These are phyloP conservation scores for Thymelicus lineola DNA, from an alignment of 2,888 invertebrate genomes.

Conservation along the genomic window DNA sequence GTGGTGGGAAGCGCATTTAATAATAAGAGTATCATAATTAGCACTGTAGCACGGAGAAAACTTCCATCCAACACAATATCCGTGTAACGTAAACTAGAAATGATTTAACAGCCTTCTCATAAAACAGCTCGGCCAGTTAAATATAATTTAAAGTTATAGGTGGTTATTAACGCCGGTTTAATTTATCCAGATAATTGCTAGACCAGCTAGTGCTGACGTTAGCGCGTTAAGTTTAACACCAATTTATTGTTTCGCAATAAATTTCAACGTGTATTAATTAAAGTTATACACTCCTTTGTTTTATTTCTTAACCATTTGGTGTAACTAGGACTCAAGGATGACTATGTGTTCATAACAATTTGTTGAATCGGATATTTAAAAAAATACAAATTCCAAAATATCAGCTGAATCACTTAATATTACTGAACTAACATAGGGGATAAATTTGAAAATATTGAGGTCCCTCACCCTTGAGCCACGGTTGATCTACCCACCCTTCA, in stretches of 20 bases:
- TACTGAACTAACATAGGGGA: too few species aligned
- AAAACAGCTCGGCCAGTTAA: background rate
- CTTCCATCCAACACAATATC: background rate
- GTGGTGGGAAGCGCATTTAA: too few species aligned
- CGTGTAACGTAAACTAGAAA: background rate
- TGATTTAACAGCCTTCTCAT: background rate
- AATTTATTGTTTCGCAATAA: background rate
- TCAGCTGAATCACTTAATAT: too few species aligned
- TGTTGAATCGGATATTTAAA: too few species aligned
- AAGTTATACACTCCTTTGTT: background rate
- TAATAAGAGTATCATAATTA: too few species aligned
- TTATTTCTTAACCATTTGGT: background rate
- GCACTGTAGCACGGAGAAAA: background rate
- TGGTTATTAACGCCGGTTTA: background rate
- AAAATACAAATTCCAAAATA: too few species aligned
- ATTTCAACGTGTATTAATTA: background rate
- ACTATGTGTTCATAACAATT: too few species aligned
- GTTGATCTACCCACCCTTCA: too few species aligned
- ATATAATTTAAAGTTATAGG: conserved; percentile 3
- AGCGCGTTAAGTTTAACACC: background rate
- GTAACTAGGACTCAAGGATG: too few species aligned
- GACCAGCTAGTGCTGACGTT: background rate
- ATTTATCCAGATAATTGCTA: background rate
- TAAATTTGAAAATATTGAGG: too few species aligned
- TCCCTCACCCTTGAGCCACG: too few species aligned